phyloP scores from a whole-genome alignment of 2,113 vertebrate species.

The Brachyhypopomus gauderio region DNA sequence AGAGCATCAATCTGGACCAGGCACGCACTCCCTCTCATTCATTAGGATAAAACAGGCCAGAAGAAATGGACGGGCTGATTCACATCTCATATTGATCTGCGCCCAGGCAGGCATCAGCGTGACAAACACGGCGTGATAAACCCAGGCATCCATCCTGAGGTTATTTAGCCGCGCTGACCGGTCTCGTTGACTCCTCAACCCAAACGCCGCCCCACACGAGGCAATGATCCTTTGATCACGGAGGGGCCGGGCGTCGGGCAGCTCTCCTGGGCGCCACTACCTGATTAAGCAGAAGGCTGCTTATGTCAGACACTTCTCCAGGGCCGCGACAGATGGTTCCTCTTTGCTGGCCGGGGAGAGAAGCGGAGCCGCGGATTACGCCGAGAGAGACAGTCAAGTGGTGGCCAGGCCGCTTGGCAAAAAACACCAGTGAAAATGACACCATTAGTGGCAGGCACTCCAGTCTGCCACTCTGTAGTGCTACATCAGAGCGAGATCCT shows the following conservation, averaged over 20 bases:
- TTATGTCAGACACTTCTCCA: conserved; percentile 63
- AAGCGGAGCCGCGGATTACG: conserved; percentile 26
- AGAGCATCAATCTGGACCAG: conserved; percentile 13
- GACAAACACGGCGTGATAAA: conserved; percentile 21
- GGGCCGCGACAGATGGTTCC: conserved; percentile 67
- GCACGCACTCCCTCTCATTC: conserved; percentile 40
- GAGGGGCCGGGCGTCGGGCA: neutral
- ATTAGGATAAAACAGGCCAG: conserved; percentile 29
- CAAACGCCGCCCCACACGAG: neutral
- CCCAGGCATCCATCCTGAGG: conserved; percentile 27
- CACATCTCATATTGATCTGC: conserved; percentile 43
- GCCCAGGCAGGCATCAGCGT: conserved; percentile 25
- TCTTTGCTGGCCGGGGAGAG: conserved; percentile 56
- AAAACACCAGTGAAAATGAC: conserved; percentile 60
- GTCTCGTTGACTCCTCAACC: conserved; percentile 41
- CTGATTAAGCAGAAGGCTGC: conserved; percentile 58
- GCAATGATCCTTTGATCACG: conserved; percentile 40
- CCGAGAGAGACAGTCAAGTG: conserved; percentile 54
- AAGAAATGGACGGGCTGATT: conserved; percentile 35
- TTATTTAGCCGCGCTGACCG: conserved; percentile 39
- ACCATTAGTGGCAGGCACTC: conserved; percentile 57
- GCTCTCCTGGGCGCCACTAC: conserved; percentile 26
- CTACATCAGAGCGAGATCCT: conserved; percentile 8
- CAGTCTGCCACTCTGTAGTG: conserved; percentile 33
- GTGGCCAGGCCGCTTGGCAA: conserved; percentile 65